Evolutionary conservation across 2,888 invertebrate species (phyloP).

Genomic region (Ophioninae sp.): DNA sequence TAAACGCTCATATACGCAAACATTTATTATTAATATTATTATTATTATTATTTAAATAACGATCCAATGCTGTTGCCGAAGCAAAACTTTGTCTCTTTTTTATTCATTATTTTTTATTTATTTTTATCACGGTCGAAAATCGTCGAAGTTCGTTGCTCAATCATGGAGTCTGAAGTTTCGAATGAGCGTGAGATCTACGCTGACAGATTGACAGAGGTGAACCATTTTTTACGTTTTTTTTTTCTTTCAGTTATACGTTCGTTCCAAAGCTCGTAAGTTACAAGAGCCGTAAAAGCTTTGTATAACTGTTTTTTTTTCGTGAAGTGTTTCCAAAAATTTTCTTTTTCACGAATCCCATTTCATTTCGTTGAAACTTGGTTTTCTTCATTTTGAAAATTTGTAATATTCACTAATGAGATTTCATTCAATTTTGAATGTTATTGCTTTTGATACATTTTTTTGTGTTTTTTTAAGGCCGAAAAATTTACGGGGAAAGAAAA

Average conservation of each 20-base stretch:
- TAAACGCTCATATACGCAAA: too few species aligned
- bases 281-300: background rate
- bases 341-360: background rate
- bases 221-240: background rate
- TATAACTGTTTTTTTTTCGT: slow-evolving; percentile 2
- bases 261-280: slow-evolving; percentile 3
- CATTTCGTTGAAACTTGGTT: too few species aligned
- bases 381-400: too few species aligned
- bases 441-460: background rate
- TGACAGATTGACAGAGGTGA: slow-evolving; percentile 18
- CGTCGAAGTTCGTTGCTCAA: slow-evolving; percentile 21
- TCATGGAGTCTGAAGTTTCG: background rate
- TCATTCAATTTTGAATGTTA: background rate
- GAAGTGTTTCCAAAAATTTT: background rate
- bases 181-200: background rate
- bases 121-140: background rate
- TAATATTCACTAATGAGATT: too few species aligned
- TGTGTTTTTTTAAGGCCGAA: too few species aligned
- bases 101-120: background rate
- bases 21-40: too few species aligned
- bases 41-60: background rate
- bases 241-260: background rate
- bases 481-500: too few species aligned
- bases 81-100: background rate
- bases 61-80: background rate